Conservation (phyloP, 2,113 vertebrate genomes). For the Petrocephalus zakoni region DNA sequence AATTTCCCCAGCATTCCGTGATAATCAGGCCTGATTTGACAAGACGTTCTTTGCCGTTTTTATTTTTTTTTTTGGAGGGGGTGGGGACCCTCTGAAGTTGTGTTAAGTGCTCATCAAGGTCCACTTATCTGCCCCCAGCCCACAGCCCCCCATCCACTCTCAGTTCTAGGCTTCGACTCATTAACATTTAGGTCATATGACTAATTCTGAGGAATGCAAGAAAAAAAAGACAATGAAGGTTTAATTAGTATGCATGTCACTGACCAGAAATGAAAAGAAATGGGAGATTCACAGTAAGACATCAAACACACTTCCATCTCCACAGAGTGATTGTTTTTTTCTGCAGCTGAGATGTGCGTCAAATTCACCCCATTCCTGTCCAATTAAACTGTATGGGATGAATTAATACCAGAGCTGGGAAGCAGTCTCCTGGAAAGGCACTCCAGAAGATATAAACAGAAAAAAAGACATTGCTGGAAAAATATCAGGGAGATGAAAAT, state of each 20-base stretch:
- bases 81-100: conserved; percentile 63
- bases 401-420: conserved; percentile 77
- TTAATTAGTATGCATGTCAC: conserved; percentile 78
- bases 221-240: conserved; percentile 66
- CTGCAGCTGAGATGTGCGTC: conserved; percentile 82
- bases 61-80: conserved; percentile 59
- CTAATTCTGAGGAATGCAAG: conserved; percentile 58
- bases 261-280: conserved; percentile 67
- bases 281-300: conserved; percentile 83
- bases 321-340: conserved; percentile 84
- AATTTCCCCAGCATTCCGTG: conserved; percentile 76
- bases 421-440: conserved; percentile 50
- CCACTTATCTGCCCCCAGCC: conserved; percentile 71
- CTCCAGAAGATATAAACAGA: conserved; percentile 48
- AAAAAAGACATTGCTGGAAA: conserved; percentile 24
- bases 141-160: conserved; percentile 61
- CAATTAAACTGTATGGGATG: conserved; percentile 80
- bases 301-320: conserved; percentile 86
- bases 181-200: conserved; percentile 72
- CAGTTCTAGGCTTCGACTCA: conserved; percentile 52
- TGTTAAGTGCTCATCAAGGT: conserved; percentile 80
- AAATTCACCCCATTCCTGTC: conserved; percentile 77
- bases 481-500: neutral
- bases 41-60: conserved; percentile 83
- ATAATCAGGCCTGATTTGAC: conserved; percentile 83